Conservation (phyloP, 2,113 vertebrate species). For the Laticauda laticaudata region DNA sequence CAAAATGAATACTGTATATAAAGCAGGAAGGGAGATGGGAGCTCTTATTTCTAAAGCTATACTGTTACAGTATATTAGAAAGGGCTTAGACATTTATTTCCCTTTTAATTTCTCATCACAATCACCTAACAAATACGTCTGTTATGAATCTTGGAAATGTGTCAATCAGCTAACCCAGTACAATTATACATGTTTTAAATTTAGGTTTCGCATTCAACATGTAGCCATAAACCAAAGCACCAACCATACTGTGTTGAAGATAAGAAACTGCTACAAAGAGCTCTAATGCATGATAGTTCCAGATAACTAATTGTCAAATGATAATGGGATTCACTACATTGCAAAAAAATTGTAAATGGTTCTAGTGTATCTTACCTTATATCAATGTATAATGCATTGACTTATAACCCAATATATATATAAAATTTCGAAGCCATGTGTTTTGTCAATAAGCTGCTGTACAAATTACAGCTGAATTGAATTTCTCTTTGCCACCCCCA, state of each 20-base stretch:
- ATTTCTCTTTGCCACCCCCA: not conserved
- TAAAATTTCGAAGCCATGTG: not conserved
- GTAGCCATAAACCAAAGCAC: not conserved
- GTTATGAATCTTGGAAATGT: not conserved
- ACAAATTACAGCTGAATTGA: not conserved
- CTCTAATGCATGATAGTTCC: not conserved
- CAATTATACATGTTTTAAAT: constrained; percentile 4
- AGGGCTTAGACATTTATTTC: not conserved
- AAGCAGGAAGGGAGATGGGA: not conserved
- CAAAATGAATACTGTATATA: constrained; percentile 19
- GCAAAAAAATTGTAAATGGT: not conserved
- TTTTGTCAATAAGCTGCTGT: not conserved
- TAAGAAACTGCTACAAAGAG: not conserved
- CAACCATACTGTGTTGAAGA: not conserved
- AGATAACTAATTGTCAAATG: not conserved
- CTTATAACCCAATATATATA: not conserved
- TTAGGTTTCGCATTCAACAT: not conserved
- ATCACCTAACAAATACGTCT: not conserved
- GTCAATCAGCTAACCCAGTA: not conserved
- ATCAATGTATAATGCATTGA: not conserved
- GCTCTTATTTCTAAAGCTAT: constrained; percentile 5
- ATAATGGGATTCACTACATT: constrained; percentile 7
- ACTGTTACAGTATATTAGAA: not conserved
- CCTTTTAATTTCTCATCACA: not conserved
- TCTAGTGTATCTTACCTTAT: not conserved